Percentiles rank a stretch among this genome's conserved stretches.
These are phyloP conservation scores for Aspidiotus rigidus DNA, from an alignment of 2,888 invertebrate genomes.

Conservation along the genomic window DNA sequence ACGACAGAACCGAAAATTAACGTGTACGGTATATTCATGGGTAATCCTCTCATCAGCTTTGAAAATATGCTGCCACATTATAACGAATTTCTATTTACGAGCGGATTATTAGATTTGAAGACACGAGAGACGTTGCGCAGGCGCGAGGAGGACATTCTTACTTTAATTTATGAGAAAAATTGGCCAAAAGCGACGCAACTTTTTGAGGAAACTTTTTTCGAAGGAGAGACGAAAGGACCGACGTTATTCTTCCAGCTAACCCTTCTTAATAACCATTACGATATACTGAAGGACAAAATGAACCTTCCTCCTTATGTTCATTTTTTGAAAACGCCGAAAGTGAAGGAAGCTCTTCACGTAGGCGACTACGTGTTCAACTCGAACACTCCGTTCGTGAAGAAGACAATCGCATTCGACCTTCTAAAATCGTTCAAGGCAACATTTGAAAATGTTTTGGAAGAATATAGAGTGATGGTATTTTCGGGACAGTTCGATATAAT, in stretches of 20 bases:
- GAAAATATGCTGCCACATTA: slow-evolving; percentile 47
- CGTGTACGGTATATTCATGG: slow-evolving; percentile 50
- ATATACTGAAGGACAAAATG: slow-evolving; percentile 30
- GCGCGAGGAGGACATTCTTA: slow-evolving; percentile 37
- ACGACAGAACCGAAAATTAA: slow-evolving; percentile 41
- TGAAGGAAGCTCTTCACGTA: slow-evolving; percentile 37
- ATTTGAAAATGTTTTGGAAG: slow-evolving; percentile 56
- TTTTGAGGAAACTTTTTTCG: slow-evolving; percentile 36
- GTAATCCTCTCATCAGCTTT: slow-evolving; percentile 50
- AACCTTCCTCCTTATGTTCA: background rate
- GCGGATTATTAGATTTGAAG: slow-evolving; percentile 44
- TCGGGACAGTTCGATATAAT: slow-evolving; percentile 90
- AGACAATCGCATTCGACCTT: slow-evolving; percentile 61
- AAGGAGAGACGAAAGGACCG: slow-evolving; percentile 17
- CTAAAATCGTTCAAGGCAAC: slow-evolving; percentile 70
- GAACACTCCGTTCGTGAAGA: slow-evolving; percentile 50
- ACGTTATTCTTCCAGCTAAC: slow-evolving; percentile 30
- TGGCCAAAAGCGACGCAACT: slow-evolving; percentile 42
- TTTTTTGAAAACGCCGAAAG: slow-evolving; percentile 12
- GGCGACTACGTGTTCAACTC: slow-evolving; percentile 30
- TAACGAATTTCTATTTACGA: slow-evolving; percentile 48
- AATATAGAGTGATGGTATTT: slow-evolving; percentile 65
- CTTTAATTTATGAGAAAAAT: slow-evolving; percentile 40
- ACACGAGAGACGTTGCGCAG: slow-evolving; percentile 37
- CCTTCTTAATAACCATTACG: slow-evolving; percentile 36